Evolutionary conservation across 2,888 invertebrate genomes (phyloP), one percentile per base, ranked within the genome.

Genomic region (Pollenia labialis): DNA sequence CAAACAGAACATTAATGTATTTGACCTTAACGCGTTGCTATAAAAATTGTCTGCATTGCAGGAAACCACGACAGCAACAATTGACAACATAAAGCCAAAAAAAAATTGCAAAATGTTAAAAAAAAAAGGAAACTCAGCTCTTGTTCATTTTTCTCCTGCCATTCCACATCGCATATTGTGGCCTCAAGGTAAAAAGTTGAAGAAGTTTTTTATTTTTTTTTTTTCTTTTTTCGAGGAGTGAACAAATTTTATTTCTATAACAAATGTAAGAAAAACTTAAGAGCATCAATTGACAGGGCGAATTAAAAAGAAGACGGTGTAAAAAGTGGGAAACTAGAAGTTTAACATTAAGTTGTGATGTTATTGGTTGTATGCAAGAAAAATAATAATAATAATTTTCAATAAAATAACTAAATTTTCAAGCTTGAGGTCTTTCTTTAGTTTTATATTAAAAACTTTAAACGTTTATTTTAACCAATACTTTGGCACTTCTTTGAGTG

Each of bases 11-110:
- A 52, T 83, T 86, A 83, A 83, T 83, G 71, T 76, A 48, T 83
- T 86, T 86, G 86, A 72, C 83, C 80, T 81, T 80, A 86, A 48
- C 69, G 69, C 14, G 81, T 68, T 75, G 40, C 71, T 44, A 74
- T 58, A 64, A 75, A 79, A 85, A 79, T 86, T 79, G 62, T 69
- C 82, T 85, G 85, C 85, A 82, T 82, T 76, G 82, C 85, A 69
- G 81, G 77, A 85, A 77, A 82, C 77, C 81, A 74, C 74, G 81
- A 85, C 81, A 85, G 77, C 81, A 58, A 52, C 64, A 86, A 86
- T 86, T 86, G 86, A 83, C 86, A 83, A 82, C 48, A 71, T 86
- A 86, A 86, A 80, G 71, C 75, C 75, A 52, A 68, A 79, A 74
- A 79, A 74, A 68, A 75, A 82, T 68, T 52, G 52, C 44, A 23